These are phyloP conservation scores for Hylia prasina DNA, from an alignment of 2,113 vertebrate species.

Conservation along the genomic window DNA sequence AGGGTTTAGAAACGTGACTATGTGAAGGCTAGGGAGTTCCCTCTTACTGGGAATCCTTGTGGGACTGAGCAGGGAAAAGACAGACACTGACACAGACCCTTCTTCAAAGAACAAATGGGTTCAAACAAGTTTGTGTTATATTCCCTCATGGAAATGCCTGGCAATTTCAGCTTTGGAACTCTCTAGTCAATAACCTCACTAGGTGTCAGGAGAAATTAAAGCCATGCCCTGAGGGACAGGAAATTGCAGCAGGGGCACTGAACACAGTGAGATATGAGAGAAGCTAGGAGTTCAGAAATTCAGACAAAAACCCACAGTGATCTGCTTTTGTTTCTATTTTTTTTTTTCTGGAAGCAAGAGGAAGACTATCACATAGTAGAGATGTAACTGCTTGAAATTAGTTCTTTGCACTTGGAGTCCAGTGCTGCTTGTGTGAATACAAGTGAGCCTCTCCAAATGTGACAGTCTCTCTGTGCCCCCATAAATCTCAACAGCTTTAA, in stretches of 20 bases:
- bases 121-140: not conserved
- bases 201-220: conserved; percentile 13
- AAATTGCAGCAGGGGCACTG: not conserved
- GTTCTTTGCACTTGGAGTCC: not conserved
- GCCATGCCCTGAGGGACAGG: not conserved
- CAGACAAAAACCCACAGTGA: not conserved
- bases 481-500: not conserved
- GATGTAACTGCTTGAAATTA: not conserved
- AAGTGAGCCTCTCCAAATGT: not conserved
- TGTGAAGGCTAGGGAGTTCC: not conserved
- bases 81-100: not conserved
- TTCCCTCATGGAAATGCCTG: not conserved
- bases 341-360: not conserved
- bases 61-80: not conserved
- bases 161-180: not conserved
- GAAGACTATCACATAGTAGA: not conserved
- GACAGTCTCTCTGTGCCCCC: not conserved
- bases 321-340: not conserved
- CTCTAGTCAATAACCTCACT: conserved; percentile 8
- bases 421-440: not conserved
- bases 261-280: not conserved
- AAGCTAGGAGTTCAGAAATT: not conserved
- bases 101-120: not conserved
- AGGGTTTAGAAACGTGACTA: not conserved
- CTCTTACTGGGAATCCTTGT: not conserved